Base-by-base conservation (phyloP, 1,140 invertebrate species). In the Planococcus citri region DNA sequence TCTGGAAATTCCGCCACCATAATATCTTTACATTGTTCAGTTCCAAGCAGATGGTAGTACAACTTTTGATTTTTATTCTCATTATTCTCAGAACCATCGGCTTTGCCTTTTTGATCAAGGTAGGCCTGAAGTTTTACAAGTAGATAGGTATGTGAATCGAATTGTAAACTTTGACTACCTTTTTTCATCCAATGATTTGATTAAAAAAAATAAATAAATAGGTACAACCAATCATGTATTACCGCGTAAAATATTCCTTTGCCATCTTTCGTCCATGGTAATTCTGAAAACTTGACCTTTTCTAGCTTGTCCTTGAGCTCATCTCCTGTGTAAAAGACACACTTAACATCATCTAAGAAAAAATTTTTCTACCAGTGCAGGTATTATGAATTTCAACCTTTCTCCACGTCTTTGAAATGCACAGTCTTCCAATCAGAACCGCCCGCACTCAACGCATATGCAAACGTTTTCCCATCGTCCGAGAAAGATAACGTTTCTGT, bases 401-500 rank as follows among this genome's bases (percentile, higher is more conserved):
- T 90, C 69, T 84, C 81, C 10, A 88, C 85, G 82, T 90, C 84
- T 74, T 87, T 87, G 73, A 94, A 88, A 76, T 89, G 87, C 75
- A 98, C 93, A 27, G 88, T 92, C 71, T 88, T 86, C 95, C 96
- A 98, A 78, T 99, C 96, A 29, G 94, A 96, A 10, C 95, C 96
- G 80, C n/a, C n/a, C n/a, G n/a, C n/a, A n/a, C n/a, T 88, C 94
- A 69, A 85, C 85, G 75, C 91, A 94, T 0, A 98, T 81, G 4
- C 88, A 92, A 82, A 97, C 98, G 0, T n/a, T n/a, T n/a, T n/a
- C n/a, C n/a, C n/a, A n/a, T n/a, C n/a, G n/a, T n/a, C n/a, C n/a
- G 94, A 94, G 81, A 94, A 89, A 57, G 86, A 88, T 74, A 84
- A 82, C 1, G 95, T 95, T 83, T 98, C 88, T 76, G n/a, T n/a